Conservation (phyloP, 2,888 invertebrate species). For the Philonicus albiceps region DNA sequence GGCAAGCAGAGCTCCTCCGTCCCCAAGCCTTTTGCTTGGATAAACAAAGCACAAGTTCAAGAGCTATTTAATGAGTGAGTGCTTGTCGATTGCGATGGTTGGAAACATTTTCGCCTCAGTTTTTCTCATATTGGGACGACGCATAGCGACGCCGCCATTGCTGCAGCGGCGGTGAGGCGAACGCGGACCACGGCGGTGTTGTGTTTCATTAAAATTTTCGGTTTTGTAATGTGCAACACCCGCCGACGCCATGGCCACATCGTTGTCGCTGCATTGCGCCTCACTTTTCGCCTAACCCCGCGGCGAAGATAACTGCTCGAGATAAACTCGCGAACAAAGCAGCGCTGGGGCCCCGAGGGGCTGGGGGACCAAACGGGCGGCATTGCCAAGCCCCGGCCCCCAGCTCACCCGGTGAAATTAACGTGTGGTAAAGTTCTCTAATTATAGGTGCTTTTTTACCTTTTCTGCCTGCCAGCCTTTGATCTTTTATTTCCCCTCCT, state of each 20-base stretch:
- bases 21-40: background rate
- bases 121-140: background rate
- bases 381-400: constrained; percentile 48
- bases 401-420: constrained; percentile 50
- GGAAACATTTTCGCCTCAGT: background rate
- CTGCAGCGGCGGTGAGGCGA: background rate
- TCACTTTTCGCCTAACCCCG: constrained; percentile 18
- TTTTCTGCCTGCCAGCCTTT: constrained; percentile 25
- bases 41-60: constrained; percentile 43
- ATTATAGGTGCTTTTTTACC: constrained; percentile 52
- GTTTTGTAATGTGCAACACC: constrained; percentile 35
- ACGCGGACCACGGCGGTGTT: background rate
- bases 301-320: constrained; percentile 37
- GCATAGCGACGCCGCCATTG: constrained; percentile 6
- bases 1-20: background rate
- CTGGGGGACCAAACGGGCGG: constrained; percentile 46
- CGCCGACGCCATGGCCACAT: background rate
- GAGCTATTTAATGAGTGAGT: constrained; percentile 44
- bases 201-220: constrained; percentile 19
- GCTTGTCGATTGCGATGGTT: constrained; percentile 2
- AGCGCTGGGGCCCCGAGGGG: constrained; percentile 43
- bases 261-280: background rate
- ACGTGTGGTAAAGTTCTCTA: constrained; percentile 53
- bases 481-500: constrained; percentile 25
- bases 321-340: constrained; percentile 48